Evolutionary conservation across 2,113 vertebrate genomes (phyloP), one percentile per base, ranked within the genome.

Genomic region (Thryonomys swinderianus): DNA sequence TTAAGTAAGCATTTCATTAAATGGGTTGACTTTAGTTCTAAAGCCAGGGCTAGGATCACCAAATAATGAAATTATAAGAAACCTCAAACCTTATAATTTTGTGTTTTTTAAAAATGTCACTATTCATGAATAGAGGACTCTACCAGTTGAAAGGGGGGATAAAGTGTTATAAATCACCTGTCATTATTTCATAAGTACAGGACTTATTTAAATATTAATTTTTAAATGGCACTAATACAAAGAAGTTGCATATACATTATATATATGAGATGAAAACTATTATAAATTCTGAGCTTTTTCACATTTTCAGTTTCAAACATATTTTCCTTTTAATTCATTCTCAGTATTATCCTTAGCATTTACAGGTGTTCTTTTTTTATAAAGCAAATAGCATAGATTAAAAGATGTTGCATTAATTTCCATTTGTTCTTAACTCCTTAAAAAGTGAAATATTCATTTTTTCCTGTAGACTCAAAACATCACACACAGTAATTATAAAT

Each of bases 1-100:
- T 98, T 97, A 96, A 98, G 95, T 89, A 96, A 97, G 97, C 93
- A 94, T 90, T 96, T 97, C 90, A 96, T 97, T 98, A 96, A 97
- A 83, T 21, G 76, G 67, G 94, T 88, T 94, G 74, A 64, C 80
- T 95, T 96, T 76, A 89, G 18, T 53, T 91, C 57, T 85, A 94
- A 94, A 87, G 48, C 55, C 80, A 78, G 45, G 45, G 37, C 12
- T 93, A 83, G 21, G 20, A 34, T 95, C 66, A 45, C 42, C 93
- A 90, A 95, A 85, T 73, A 88, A 85, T 83, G 34, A 93, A 91
- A 18, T 71, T 20, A 3, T 91, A 53, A 80, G 51, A 91, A 69
- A 92, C 4, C 91, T 76, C 79, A 73, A 81, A 25, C 94, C 32
- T 80, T 81, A 21, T 71, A 86, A 90, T 93, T 92, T 86, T 95